Evolutionary conservation across 2,888 invertebrate species (phyloP).

Genomic region (Spatulosminthurus flaviceps): DNA sequence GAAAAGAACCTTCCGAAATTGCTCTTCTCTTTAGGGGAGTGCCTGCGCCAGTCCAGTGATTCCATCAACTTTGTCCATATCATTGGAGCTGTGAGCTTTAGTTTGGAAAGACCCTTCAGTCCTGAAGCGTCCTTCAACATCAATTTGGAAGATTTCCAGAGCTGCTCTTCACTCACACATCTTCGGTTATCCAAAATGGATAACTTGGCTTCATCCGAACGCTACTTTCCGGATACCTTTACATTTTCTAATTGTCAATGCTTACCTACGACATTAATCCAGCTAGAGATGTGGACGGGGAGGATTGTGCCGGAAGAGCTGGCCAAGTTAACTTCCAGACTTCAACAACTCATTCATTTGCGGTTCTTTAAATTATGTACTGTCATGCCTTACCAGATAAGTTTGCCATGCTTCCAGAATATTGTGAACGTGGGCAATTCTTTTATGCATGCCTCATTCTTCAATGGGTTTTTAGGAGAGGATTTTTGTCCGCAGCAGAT

Average conservation of each 20-base stretch:
- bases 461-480: slow-evolving; percentile 3
- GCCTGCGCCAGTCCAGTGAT: neutral
- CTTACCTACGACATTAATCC: neutral
- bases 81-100: slow-evolving; percentile 6
- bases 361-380: slow-evolving; percentile 21
- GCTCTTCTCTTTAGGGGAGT: neutral
- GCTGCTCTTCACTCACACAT: neutral
- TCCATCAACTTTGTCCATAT: slow-evolving; percentile 6
- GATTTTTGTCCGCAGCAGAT: slow-evolving; percentile 22
- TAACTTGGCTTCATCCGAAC: neutral
- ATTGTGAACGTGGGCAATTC: neutral
- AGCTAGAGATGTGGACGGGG: slow-evolving; percentile 4
- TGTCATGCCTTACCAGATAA: neutral
- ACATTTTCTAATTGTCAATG: neutral
- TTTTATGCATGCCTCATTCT: slow-evolving; percentile 13
- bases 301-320: slow-evolving; percentile 7
- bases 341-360: neutral
- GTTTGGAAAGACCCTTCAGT: neutral
- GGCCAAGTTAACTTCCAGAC: neutral
- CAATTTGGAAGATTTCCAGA: neutral
- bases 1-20: neutral
- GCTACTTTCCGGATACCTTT: neutral
- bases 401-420: slow-evolving; percentile 8
- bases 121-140: neutral
- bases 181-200: slow-evolving; percentile 35